phyloP scores from a whole-genome alignment of 2,888 invertebrate species.

The Oscheius sp. region DNA sequence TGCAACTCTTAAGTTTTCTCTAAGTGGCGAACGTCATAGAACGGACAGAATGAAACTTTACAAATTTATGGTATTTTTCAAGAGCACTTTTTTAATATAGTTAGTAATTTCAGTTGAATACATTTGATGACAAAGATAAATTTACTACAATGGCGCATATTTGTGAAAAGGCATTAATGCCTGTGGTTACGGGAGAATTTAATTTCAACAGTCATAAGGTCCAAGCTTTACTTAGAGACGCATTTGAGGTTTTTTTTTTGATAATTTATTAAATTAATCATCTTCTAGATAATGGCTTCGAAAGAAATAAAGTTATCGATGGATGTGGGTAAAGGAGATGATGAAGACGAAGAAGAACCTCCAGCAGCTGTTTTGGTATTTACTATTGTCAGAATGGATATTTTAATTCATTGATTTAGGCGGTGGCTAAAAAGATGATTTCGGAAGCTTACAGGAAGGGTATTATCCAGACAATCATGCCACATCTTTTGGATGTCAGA shows the following conservation, averaged over 20 bases:
- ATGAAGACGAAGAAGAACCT: conserved; percentile 45
- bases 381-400: neutral
- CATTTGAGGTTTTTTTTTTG: conserved; percentile 35
- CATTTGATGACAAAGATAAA: conserved; percentile 50
- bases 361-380: conserved; percentile 38
- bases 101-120: conserved; percentile 40
- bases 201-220: conserved; percentile 31
- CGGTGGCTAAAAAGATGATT: conserved; percentile 49
- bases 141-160: conserved; percentile 48
- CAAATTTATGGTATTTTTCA: conserved; percentile 49
- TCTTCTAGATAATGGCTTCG: conserved; percentile 42
- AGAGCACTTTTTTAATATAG: neutral
- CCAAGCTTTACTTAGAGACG: conserved; percentile 38
- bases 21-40: conserved; percentile 39
- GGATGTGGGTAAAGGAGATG: conserved; percentile 42
- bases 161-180: conserved; percentile 41
- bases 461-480: conserved; percentile 52
- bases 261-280: neutral
- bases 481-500: conserved; percentile 44
- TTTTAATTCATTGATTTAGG: conserved; percentile 37
- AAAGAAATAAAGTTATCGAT: conserved; percentile 47
- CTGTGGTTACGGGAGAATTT: conserved; percentile 29
- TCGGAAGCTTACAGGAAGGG: conserved; percentile 47
- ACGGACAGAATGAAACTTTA: conserved; percentile 44
- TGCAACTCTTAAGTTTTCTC: conserved; percentile 34